A percentile compares a stretch with the other conserved stretches of the same genome.
These are phyloP conservation scores for Apistogramma diplotaenia DNA, from an alignment of 2,113 vertebrate genomes.

Conservation along the genomic window DNA sequence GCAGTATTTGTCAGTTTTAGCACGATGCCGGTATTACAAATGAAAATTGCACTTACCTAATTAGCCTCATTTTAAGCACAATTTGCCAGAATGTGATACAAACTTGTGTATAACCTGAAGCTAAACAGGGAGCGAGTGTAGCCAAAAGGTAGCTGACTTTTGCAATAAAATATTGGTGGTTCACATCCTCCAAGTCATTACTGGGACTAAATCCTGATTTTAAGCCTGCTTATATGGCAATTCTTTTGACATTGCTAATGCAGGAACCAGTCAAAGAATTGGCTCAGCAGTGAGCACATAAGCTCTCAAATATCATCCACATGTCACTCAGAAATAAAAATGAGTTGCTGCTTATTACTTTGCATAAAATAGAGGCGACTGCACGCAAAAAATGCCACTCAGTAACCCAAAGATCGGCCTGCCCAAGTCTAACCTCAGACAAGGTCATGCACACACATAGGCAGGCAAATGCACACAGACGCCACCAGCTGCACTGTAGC, in stretches of 20 bases:
- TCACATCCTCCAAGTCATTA: neutral
- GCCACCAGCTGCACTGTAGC: constrained; percentile 40
- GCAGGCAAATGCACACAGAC: constrained; percentile 6
- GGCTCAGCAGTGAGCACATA: neutral
- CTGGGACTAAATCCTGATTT: neutral
- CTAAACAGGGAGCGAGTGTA: neutral
- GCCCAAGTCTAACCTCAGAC: constrained; percentile 38
- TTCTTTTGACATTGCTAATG: neutral
- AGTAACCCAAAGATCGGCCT: constrained; percentile 25
- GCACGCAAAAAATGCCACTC: neutral
- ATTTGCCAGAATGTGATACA: neutral
- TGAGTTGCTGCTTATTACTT: neutral
- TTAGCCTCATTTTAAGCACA: neutral
- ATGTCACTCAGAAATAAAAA: neutral
- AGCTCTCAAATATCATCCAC: neutral
- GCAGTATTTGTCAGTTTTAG: neutral
- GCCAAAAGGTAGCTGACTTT: neutral
- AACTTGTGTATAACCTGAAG: neutral
- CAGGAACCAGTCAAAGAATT: neutral
- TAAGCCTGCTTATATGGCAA: neutral
- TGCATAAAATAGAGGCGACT: neutral
- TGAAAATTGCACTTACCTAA: neutral
- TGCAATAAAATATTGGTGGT: neutral
- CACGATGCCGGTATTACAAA: neutral
- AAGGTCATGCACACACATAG: constrained; percentile 52